These are phyloP conservation scores for Microdon myrmicae DNA, from an alignment of 2,888 invertebrate species.

Conservation along the genomic window DNA sequence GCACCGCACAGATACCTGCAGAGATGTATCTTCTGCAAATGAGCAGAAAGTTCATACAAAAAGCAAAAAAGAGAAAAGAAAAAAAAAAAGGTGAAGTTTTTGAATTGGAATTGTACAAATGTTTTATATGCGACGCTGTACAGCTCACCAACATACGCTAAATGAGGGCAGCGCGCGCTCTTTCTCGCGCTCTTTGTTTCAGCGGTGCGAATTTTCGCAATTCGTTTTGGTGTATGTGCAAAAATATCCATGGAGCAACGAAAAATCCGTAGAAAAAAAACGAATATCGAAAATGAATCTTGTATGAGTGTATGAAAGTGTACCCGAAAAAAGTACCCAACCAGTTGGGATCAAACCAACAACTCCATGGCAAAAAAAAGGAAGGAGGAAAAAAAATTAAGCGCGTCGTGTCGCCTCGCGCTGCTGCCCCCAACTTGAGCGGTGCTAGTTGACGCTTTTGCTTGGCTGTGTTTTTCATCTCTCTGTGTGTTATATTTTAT, in stretches of 20 bases:
- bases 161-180: conserved; percentile 19
- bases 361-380: conserved; percentile 31
- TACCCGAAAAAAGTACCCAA: conserved; percentile 17
- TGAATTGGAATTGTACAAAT: conserved; percentile 3
- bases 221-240: conserved; percentile 22
- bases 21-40: conserved; percentile 5
- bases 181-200: conserved; percentile 30
- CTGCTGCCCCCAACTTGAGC: conserved; percentile 8
- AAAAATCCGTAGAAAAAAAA: conserved; percentile 23
- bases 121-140: conserved; percentile 15
- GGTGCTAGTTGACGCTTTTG: conserved; percentile 29
- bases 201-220: conserved; percentile 39
- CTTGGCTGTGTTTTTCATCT: conserved; percentile 44
- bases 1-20: conserved; percentile 14
- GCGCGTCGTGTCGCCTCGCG: conserved; percentile 14
- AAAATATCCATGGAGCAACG: too few species aligned
- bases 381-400: conserved; percentile 8
- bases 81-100: conserved; percentile 12
- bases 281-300: conserved; percentile 22
- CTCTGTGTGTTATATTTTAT: conserved; percentile 52
- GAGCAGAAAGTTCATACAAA: conserved; percentile 5
- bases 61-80: conserved; percentile 5
- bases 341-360: conserved; percentile 27
- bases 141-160: conserved; percentile 29
- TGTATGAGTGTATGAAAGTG: conserved; percentile 25